These are phyloP conservation scores for Nymphalis c-album DNA, from an alignment of 2,888 invertebrate species.

Conservation along the genomic window DNA sequence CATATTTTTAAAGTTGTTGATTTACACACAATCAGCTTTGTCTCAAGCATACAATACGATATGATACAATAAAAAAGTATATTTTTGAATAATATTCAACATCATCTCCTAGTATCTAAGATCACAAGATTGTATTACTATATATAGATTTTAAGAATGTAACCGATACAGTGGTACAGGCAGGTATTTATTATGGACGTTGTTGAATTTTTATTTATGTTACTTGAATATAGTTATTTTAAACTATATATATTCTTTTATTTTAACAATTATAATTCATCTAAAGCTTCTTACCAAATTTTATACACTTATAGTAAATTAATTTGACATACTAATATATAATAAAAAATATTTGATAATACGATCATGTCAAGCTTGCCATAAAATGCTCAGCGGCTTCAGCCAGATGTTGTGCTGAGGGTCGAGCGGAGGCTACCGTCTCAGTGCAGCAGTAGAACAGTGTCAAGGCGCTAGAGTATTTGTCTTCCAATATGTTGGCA, in stretches of 20 bases:
- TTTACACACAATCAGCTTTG: not conserved
- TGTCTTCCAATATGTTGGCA: slow-evolving; percentile 77
- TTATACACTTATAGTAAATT: not conserved
- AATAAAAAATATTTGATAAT: no score
- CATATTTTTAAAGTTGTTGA: not conserved
- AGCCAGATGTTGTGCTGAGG: slow-evolving; percentile 76
- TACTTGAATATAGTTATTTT: slow-evolving; percentile 54
- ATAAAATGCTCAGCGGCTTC: slow-evolving; percentile 47
- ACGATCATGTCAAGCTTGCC: not conserved
- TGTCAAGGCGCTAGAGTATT: slow-evolving; percentile 84
- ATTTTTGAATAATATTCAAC: slow-evolving; percentile 26
- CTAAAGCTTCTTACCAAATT: slow-evolving; percentile 6
- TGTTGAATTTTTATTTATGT: slow-evolving; percentile 57
- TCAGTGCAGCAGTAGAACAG: slow-evolving; percentile 88
- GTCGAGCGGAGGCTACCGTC: slow-evolving; percentile 78
- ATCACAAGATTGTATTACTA: slow-evolving; percentile 5
- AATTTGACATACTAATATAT: not conserved
- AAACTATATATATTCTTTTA: slow-evolving; percentile 22
- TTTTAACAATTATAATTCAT: not conserved
- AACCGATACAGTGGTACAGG: not conserved
- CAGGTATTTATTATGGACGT: slow-evolving; percentile 33
- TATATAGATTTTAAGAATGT: not conserved
- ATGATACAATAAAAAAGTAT: slow-evolving; percentile 19
- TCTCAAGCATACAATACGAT: not conserved
- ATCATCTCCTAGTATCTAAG: not conserved